Evolutionary conservation across 2,113 vertebrate species (phyloP).

Genomic region (Leucoraja erinaceus): DNA sequence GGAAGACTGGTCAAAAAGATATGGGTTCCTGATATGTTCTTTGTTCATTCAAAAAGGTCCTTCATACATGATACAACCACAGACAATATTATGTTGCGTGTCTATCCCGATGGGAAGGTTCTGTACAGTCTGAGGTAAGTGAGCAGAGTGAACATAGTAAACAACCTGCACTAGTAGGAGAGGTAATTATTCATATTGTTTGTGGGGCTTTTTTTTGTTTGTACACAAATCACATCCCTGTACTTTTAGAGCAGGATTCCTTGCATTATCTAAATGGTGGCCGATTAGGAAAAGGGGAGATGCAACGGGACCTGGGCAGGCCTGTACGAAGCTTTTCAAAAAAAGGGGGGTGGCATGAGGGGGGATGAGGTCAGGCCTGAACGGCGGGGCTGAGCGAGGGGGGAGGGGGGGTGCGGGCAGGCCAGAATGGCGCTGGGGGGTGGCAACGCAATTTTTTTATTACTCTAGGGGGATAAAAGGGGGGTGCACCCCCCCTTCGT

Average conservation of each 20-base stretch:
- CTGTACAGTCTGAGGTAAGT: conserved; percentile 91
- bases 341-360: too few species aligned
- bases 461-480: too few species aligned
- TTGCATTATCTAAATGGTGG: too few species aligned
- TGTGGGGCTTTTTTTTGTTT: background rate
- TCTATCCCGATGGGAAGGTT: conserved; percentile 89
- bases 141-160: background rate
- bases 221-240: background rate
- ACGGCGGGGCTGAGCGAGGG: too few species aligned
- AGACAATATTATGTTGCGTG: conserved; percentile 91
- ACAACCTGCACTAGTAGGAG: background rate
- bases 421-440: too few species aligned
- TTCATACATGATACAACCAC: conserved; percentile 97
- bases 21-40: conserved; percentile 98
- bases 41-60: conserved; percentile 92
- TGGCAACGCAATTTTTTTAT: too few species aligned
- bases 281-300: too few species aligned
- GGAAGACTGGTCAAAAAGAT: conserved; percentile 94
- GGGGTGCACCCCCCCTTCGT: too few species aligned
- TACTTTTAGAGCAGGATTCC: background rate
- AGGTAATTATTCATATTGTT: background rate
- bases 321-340: too few species aligned
- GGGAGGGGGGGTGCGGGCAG: too few species aligned
- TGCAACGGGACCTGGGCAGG: too few species aligned
- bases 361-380: too few species aligned